These are phyloP conservation scores for Adela reaumurella DNA, from an alignment of 2,888 invertebrate genomes.

Conservation along the genomic window DNA sequence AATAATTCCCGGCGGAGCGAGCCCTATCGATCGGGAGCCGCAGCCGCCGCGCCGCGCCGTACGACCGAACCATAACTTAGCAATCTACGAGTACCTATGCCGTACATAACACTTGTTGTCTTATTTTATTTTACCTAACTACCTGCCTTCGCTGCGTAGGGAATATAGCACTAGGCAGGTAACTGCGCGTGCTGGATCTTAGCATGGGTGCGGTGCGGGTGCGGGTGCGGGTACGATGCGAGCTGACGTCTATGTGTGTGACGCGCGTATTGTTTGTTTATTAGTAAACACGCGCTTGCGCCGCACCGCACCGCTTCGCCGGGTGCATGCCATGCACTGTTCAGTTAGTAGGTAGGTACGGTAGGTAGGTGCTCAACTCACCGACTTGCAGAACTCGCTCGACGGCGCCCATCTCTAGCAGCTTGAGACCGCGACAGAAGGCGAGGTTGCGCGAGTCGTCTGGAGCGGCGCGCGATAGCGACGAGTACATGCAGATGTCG, in stretches of 20 bases:
- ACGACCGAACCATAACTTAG: too few relatives aligned
- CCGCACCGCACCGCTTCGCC: too few relatives aligned
- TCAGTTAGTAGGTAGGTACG: too few relatives aligned
- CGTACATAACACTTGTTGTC: too few relatives aligned
- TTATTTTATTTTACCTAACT: too few relatives aligned
- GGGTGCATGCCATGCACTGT: too few relatives aligned
- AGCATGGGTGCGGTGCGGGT: conserved; percentile 46
- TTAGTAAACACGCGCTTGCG: conserved; percentile 57
- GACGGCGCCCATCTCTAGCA: conserved; percentile 78
- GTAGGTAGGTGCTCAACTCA: conserved; percentile 45
- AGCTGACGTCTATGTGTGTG: too few relatives aligned
- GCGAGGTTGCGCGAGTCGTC: conserved; percentile 78
- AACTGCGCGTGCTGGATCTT: conserved; percentile 47
- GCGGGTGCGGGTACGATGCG: too few relatives aligned
- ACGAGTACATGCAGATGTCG: conserved; percentile 88
- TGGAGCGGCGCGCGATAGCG: conserved; percentile 59
- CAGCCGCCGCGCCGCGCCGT: too few relatives aligned
- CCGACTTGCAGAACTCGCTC: conserved; percentile 86
- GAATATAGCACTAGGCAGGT: too few relatives aligned
- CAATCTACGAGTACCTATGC: too few relatives aligned
- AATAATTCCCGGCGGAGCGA: conserved; percentile 52
- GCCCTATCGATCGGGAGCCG: conserved; percentile 56
- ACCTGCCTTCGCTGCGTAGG: too few relatives aligned
- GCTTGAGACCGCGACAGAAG: conserved; percentile 81
- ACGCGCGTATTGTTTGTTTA: conserved; percentile 51